Percentiles rank a stretch among this genome's conserved stretches.
Conservation (phyloP, 2,888 invertebrate species). For the Meteorus cinctellus region DNA sequence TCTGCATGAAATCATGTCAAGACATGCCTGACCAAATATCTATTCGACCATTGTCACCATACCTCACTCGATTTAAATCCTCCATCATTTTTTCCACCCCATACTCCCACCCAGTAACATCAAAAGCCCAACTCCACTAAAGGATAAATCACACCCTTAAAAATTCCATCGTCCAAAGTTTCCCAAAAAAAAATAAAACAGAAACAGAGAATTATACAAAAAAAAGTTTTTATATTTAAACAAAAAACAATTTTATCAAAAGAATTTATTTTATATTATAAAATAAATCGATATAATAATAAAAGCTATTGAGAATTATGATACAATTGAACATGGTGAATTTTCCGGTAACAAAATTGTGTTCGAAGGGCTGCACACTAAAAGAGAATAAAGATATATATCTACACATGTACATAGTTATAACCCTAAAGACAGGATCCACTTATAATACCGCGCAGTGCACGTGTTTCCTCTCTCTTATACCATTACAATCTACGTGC, state of each 20-base stretch:
- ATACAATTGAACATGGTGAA: constrained; percentile 15
- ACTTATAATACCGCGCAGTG: constrained; percentile 60
- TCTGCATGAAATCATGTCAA: too few species aligned
- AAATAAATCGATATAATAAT: neutral
- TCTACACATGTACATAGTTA: neutral
- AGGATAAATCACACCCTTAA: too few species aligned
- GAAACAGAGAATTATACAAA: neutral
- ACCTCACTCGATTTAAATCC: too few species aligned
- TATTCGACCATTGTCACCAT: too few species aligned
- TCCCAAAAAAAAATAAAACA: neutral
- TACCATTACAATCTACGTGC: constrained; percentile 63
- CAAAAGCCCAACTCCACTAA: too few species aligned
- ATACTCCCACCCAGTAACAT: too few species aligned
- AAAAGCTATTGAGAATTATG: neutral
- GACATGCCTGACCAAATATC: too few species aligned
- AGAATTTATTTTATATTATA: neutral
- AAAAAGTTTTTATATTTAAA: neutral
- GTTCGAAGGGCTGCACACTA: neutral
- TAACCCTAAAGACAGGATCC: constrained; percentile 58
- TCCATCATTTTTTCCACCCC: too few species aligned
- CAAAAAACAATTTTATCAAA: too few species aligned
- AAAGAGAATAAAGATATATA: constrained; percentile 2
- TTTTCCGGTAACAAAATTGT: constrained; percentile 5
- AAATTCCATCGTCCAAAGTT: too few species aligned
- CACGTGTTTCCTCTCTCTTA: constrained; percentile 53